Percentiles rank a stretch among this genome's conserved stretches.
Evolutionary conservation across 2,113 vertebrate genomes (phyloP).

Genomic region (Vidua macroura): DNA sequence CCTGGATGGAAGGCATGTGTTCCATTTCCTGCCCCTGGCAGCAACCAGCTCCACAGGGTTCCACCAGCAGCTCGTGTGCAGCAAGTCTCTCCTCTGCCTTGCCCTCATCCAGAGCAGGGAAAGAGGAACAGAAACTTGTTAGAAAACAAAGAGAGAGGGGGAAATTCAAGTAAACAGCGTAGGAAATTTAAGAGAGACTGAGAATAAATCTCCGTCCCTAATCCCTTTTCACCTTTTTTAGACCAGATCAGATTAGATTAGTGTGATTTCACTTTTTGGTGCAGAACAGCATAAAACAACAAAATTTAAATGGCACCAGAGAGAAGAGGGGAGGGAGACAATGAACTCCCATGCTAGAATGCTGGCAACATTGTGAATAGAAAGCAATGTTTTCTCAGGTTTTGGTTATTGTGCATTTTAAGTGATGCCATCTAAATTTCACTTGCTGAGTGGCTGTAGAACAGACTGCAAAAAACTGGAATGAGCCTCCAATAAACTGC

Average conservation of each 20-base stretch:
- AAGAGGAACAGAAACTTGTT: neutral
- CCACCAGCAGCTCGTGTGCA: neutral
- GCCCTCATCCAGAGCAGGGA: neutral
- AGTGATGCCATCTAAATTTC: neutral
- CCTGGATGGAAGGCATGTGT: slow-evolving; percentile 64
- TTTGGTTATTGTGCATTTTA: neutral
- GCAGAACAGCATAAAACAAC: neutral
- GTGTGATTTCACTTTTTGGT: neutral
- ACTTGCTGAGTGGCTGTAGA: neutral
- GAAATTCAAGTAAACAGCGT: slow-evolving; percentile 1
- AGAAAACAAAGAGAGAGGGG: neutral
- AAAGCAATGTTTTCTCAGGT: neutral
- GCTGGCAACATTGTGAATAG: neutral
- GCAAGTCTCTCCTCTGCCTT: neutral
- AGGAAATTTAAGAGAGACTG: slow-evolving; percentile 27
- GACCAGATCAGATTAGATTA: slow-evolving; percentile 3
- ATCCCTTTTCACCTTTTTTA: slow-evolving; percentile 32
- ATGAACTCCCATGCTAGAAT: neutral
- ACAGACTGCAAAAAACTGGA: neutral
- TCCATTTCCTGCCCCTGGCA: slow-evolving; percentile 71
- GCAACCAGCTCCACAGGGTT: slow-evolving; percentile 33
- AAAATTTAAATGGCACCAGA: neutral
- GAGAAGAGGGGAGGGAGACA: neutral
- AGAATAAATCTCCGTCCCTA: slow-evolving; percentile 38
- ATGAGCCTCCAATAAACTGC: neutral